Conservation (phyloP, 2,113 vertebrate species). For the Acanthisitta chloris region DNA sequence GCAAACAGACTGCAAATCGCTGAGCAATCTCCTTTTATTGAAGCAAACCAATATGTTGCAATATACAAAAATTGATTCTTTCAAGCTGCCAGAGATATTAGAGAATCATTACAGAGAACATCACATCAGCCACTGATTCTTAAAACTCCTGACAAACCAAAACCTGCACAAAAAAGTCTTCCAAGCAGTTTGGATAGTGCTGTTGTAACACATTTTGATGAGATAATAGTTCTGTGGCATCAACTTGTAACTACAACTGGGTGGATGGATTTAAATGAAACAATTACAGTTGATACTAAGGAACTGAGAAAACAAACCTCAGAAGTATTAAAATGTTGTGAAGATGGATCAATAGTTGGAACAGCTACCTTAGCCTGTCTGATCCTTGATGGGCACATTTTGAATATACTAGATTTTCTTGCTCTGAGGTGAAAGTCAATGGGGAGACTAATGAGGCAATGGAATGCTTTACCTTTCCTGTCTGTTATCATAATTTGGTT, state of each 20-base stretch:
- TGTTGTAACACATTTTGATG: background rate
- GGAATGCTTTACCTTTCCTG: background rate
- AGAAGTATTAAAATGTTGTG: background rate
- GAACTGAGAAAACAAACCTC: background rate
- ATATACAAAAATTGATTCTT: background rate
- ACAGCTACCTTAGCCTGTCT: background rate
- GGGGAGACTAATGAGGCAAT: slow-evolving; percentile 23
- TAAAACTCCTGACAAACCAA: background rate
- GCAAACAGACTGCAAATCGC: background rate
- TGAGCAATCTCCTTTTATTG: background rate
- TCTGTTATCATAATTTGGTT: slow-evolving; percentile 46
- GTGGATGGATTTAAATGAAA: background rate
- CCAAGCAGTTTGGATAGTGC: background rate
- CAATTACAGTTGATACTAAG: background rate
- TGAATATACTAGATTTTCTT: background rate
- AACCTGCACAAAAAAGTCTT: background rate
- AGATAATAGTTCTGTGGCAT: background rate
- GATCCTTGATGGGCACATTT: background rate
- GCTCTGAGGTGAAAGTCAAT: background rate
- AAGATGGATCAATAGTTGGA: background rate
- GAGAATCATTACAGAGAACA: background rate
- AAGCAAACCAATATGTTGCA: background rate
- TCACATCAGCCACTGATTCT: background rate
- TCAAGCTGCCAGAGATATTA: background rate
- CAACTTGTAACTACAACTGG: background rate